Conservation (phyloP, 2,888 invertebrate genomes). For the Andrena haemorrhoa region DNA sequence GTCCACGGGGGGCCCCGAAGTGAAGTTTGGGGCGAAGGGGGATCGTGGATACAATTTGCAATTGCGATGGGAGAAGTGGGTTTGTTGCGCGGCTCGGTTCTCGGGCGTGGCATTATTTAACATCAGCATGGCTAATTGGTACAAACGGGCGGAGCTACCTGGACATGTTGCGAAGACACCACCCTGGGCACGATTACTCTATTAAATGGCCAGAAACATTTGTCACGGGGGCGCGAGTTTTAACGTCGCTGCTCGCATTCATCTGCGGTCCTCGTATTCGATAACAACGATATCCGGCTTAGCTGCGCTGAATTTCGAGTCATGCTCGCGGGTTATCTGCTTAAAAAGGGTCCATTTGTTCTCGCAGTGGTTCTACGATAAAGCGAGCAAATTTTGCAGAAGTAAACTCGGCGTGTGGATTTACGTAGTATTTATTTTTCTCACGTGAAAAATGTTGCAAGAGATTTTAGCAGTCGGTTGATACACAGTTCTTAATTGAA, state of each 20-base stretch:
- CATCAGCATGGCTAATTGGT: slow-evolving; percentile 65
- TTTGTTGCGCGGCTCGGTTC: slow-evolving; percentile 13
- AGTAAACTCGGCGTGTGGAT: background rate
- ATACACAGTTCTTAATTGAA: too few species aligned
- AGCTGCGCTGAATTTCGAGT: background rate
- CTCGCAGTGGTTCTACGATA: background rate
- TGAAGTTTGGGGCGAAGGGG: slow-evolving; percentile 54
- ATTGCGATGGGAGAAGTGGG: slow-evolving; percentile 26
- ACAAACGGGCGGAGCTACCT: slow-evolving; percentile 59
- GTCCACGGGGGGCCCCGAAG: slow-evolving; percentile 2
- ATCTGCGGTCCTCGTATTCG: slow-evolving; percentile 7
- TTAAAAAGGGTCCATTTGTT: too few species aligned
- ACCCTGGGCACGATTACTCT: slow-evolving; percentile 46
- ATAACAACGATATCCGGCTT: slow-evolving; percentile 9
- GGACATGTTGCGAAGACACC: slow-evolving; percentile 50
- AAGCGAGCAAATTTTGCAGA: slow-evolving; percentile 2
- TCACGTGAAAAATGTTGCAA: too few species aligned
- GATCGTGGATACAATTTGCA: slow-evolving; percentile 53
- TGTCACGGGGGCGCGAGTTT: slow-evolving; percentile 49
- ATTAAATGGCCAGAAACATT: slow-evolving; percentile 59
- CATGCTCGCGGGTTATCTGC: too few species aligned
- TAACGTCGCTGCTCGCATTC: slow-evolving; percentile 22
- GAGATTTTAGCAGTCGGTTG: too few species aligned
- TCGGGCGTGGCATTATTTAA: slow-evolving; percentile 66
- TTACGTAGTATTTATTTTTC: too few species aligned